These are phyloP conservation scores for Pseudomyrmex flavicornis DNA, from an alignment of 1,140 invertebrate species.

Conservation along the genomic window DNA sequence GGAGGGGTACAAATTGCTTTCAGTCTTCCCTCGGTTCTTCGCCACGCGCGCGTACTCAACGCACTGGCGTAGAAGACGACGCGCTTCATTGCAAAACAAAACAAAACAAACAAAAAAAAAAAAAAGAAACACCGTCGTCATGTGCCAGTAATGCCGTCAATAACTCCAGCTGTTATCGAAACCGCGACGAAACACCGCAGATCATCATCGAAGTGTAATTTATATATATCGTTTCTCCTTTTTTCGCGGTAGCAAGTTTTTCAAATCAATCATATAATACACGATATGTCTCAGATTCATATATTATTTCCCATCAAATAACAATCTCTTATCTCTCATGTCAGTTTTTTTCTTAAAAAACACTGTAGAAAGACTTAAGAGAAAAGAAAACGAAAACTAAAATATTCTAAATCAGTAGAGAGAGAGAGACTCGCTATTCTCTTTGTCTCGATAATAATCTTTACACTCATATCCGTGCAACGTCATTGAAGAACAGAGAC, in stretches of 20 bases:
- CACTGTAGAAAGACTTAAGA: neutral
- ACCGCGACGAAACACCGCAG: neutral
- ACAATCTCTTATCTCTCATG: no score
- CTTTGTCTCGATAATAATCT: neutral
- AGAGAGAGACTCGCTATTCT: neutral
- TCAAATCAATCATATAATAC: neutral
- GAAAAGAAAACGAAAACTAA: neutral
- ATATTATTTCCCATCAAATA: no score
- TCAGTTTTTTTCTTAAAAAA: neutral
- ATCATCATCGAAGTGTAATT: constrained; percentile 12
- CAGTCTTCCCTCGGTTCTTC: constrained; percentile 43
- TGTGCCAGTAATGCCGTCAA: neutral
- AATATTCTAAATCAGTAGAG: neutral
- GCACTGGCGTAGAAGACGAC: constrained; percentile 59
- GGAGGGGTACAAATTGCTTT: constrained; percentile 68
- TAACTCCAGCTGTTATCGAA: neutral
- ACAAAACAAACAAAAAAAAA: neutral
- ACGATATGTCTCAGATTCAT: neutral
- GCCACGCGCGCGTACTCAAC: constrained; percentile 1
- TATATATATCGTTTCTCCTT: neutral
- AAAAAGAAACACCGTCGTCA: no score
- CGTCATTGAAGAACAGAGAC: constrained; percentile 20
- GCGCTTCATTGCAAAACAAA: constrained; percentile 6
- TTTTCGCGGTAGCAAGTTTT: neutral
- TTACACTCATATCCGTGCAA: neutral